Evolutionary conservation across 2,113 vertebrate species (phyloP), one percentile per base, ranked within the genome.

Genomic region (Menura novaehollandiae): DNA sequence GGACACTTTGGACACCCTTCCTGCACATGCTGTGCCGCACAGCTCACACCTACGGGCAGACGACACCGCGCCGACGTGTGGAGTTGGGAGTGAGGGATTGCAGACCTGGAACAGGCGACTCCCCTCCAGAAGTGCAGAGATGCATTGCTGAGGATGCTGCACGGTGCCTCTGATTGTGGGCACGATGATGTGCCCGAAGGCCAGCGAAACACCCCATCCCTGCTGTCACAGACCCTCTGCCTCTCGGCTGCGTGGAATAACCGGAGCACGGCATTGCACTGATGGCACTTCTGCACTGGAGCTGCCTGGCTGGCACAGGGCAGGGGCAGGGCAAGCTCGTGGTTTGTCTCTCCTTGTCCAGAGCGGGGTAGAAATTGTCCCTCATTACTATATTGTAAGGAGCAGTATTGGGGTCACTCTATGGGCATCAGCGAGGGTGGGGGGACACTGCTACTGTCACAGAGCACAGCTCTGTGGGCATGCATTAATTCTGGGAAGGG

Each of bases 21-120:
- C 55, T 81, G 23, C 86, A 49, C 64, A 32, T 1, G 58, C 93
- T 74, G 85, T 0, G 22, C 74, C 9, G 5, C 79, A n/a, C 3
- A 9, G 85, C 83, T 81, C 52, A 56, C 56, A 69, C 83, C 76
- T 41, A 46, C 7, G 3, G 49, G 43, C 59, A 27, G 63, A 80
- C 0, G 0, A 37, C 58, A 2, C 46, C 1, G 1, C 0, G 1
- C 7, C 66, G 68, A 55, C 14, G 0, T 9, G 51, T 10, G 63
- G 60, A 93, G 43, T 1, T 88, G 85, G 80, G 74, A 80, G 9
- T 35, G 82, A 94, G 78, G 75, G 68, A 56, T 32, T 80, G 89
- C 81, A 93, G 91, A 73, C 6, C 7, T 46, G 87, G 24, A 26
- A 10, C 27, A 6, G 68, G 77, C 28, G 30, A 10, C 63, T 74